Evolutionary conservation across 2,797 vertebrate species (phyloP), one percentile per base, ranked within the genome.

Genomic region (Crocidura indochinensis): DNA sequence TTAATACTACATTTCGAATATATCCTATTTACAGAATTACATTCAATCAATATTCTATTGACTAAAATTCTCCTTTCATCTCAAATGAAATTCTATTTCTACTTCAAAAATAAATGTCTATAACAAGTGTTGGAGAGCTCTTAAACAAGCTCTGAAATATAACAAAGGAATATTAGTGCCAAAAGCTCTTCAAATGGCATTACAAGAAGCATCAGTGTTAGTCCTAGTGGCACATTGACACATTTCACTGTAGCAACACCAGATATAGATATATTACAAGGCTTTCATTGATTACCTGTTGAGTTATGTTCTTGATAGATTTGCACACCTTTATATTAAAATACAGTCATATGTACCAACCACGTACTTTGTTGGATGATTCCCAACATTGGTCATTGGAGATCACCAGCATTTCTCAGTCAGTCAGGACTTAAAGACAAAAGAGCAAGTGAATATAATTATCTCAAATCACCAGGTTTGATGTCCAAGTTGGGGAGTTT

Each of bases 21-120:
- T 51, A 51, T 51, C 14, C 49, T 51, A 51, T 51, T 51, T 51
- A 51, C 14, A 4, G 49, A 51, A 51, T 51, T 3, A 51, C 4
- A 51, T 51, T 51, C 49, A 51, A 7, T 51, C 24, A 51, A 27
- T 84, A 56, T 31, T 26, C 6, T 71, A 77, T 29, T 91, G 68
- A 85, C 38, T 68, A 67, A 51, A 88, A 90, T 64, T 82, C 60
- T 60, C 84, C 65, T 60, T 69, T 88, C 56, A 14, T 49, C 82
- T 67, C 62, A 62, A 85, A 92, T 19, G 29, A 62, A 27, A 17
- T 68, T 19, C 46, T 80, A 9, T 91, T 91, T 88, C 64, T n/a
- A 72, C 64, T 68, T 86, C 49, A 76, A 87, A 75, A 85, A 49
- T 64, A 90, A 95, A 72, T 69, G 10, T 46, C 78, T 69, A 60